Base-by-base conservation (phyloP, 2,888 invertebrate genomes). In the Thera obeliscata region DNA sequence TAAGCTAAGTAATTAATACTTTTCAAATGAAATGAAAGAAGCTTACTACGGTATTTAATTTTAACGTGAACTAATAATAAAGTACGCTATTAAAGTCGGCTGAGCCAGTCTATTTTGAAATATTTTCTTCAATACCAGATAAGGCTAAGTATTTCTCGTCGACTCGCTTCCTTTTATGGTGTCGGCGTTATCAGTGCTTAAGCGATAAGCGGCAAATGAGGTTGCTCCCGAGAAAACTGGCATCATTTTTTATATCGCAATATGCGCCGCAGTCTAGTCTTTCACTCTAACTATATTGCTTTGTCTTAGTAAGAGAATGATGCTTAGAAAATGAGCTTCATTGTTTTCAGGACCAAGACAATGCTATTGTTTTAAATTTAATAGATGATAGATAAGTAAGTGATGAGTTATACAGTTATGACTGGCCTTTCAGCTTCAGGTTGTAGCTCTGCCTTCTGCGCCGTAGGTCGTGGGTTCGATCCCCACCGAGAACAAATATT, bases 241-340 rank as follows among this genome's bases (percentile, higher is more conserved):
- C 82, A 85, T 87, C 84, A 87, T 87, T 87, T 88, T 88, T 88
- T 88, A 88, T 83, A 87, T 83, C 86, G 85, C 84, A 87, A 88
- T 87, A 87, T 86, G 86, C 83, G 76, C 84, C 84, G 84, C 86
- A 87, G 81, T 79, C 78, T 78, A 77, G 81, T 78, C 76, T 76
- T 80, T 78, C 78, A 76, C 79, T 79, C 75, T 74, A 75, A 73
- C 78, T 80, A 82, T 81, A 84, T 81, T 79, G 80, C 81, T 82
- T 83, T 84, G 83, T 85, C 78, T 83, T 78, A 75, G 65, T 71
- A 70, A 67, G 73, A 73, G 73, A 74, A 74, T 71, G 69, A 75
- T 72, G 73, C 69, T 78, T 74, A 74, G 74, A 72, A 69, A 78
- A 78, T 78, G 66, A 72, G 69, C 78, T 76, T 74, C 75, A 79